phyloP scores from a whole-genome alignment of 2,797 vertebrate species.

The Sylvia borin region DNA sequence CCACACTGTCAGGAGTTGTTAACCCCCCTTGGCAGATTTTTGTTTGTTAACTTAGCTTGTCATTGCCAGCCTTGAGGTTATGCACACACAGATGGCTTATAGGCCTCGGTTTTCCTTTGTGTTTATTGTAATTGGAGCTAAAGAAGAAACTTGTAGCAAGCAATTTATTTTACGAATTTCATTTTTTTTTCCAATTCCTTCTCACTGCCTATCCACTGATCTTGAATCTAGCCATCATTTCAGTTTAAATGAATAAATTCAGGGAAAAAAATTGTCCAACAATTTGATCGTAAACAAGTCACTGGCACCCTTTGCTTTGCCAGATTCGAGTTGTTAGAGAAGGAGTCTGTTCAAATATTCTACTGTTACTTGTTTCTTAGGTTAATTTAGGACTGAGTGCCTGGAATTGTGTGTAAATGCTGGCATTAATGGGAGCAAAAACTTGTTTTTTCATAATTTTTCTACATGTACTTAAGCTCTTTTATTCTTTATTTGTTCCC shows the following conservation, averaged over 20 bases:
- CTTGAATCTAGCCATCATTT: neutral
- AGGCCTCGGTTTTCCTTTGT: neutral
- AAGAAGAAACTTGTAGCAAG: neutral
- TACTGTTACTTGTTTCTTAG: neutral
- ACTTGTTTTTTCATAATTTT: neutral
- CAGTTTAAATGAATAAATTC: neutral
- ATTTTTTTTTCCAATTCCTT: neutral
- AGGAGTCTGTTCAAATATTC: neutral
- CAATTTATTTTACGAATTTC: neutral
- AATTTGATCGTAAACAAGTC: neutral
- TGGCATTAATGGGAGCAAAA: neutral
- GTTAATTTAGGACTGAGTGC: neutral
- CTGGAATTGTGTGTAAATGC: neutral
- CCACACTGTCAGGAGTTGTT: constrained; percentile 29
- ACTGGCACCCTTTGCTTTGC: neutral
- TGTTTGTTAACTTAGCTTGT: constrained; percentile 34
- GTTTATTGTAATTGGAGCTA: neutral
- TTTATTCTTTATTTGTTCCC: neutral
- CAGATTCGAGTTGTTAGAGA: neutral
- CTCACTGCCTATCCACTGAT: neutral
- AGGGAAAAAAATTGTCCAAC: neutral
- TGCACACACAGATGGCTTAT: neutral
- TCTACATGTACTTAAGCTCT: neutral
- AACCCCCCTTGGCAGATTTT: constrained; percentile 33
- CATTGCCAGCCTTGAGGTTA: constrained; percentile 30